phyloP scores from a whole-genome alignment of 2,888 invertebrate genomes.

The Cephus pulcher region DNA sequence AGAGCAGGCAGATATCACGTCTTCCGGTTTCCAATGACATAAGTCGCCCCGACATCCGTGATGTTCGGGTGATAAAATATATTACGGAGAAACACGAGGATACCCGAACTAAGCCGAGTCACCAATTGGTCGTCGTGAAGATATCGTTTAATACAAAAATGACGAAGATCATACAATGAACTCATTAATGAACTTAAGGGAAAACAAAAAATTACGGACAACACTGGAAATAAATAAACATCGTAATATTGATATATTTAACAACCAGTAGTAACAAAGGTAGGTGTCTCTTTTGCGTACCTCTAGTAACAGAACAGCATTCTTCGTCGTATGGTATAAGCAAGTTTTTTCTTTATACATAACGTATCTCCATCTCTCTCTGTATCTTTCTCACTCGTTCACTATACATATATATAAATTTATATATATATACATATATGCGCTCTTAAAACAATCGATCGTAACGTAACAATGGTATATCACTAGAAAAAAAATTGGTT shows the following conservation, averaged over 20 bases:
- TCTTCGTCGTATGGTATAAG: conserved; percentile 27
- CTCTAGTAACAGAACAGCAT: conserved; percentile 50
- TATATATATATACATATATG: conserved; percentile 27
- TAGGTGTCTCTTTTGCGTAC: conserved; percentile 50
- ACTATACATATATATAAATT: conserved; percentile 30
- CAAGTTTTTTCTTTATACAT: conserved; percentile 26
- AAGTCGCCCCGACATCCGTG: not conserved
- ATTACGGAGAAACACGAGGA: not conserved
- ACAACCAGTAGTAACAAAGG: conserved; percentile 62
- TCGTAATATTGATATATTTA: conserved; percentile 49
- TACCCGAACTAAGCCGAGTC: not conserved
- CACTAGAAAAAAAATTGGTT: conserved; percentile 41
- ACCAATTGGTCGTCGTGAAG: no score
- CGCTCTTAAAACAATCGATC: conserved; percentile 37
- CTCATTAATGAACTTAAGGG: not conserved
- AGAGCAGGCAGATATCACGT: not conserved
- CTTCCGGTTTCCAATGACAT: conserved; percentile 7
- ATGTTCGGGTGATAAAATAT: not conserved
- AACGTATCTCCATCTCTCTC: conserved; percentile 34
- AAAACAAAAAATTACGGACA: not conserved
- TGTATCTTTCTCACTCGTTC: conserved; percentile 1
- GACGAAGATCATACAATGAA: not conserved
- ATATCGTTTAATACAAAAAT: no score
- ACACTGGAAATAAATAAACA: conserved; percentile 26
- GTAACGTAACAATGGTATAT: conserved; percentile 52